A percentile compares a stretch with the other conserved stretches of the same genome.
Conservation (phyloP, 2,888 invertebrate species). For the Scaptomyza flava region DNA sequence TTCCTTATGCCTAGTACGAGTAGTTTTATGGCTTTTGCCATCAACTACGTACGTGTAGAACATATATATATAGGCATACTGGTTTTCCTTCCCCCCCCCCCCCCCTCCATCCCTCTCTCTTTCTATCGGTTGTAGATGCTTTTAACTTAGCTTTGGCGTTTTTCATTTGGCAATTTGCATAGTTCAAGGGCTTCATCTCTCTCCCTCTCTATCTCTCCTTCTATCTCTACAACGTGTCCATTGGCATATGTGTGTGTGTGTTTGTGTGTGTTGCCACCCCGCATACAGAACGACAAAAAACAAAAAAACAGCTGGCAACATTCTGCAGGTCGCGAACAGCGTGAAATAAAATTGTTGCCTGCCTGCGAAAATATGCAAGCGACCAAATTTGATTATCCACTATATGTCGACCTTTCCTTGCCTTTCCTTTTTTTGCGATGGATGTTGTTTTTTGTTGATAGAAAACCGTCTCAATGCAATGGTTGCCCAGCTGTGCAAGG, state of each 20-base stretch:
- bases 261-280: neutral
- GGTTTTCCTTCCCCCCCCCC: conserved; percentile 6
- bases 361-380: conserved; percentile 41
- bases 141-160: conserved; percentile 51
- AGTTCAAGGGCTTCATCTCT: conserved; percentile 65
- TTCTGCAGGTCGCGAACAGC: conserved; percentile 29
- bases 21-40: conserved; percentile 12
- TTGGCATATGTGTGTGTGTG: conserved; percentile 33
- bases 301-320: conserved; percentile 48
- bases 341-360: conserved; percentile 67
- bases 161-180: conserved; percentile 71
- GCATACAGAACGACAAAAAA: conserved; percentile 4
- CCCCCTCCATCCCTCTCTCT: neutral
- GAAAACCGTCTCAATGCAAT: conserved; percentile 12
- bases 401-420: conserved; percentile 2
- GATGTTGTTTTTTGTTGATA: neutral
- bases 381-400: conserved; percentile 59
- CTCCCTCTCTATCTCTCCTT: conserved; percentile 47
- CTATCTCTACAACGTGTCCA: conserved; percentile 38
- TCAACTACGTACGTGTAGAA: conserved; percentile 39
- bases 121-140: conserved; percentile 13
- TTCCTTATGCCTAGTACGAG: conserved; percentile 2
- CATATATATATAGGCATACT: conserved; percentile 7
- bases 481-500: no score
- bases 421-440: no score